phyloP scores from a whole-genome alignment of 1,140 invertebrate species.

The Bacillus rossius region DNA sequence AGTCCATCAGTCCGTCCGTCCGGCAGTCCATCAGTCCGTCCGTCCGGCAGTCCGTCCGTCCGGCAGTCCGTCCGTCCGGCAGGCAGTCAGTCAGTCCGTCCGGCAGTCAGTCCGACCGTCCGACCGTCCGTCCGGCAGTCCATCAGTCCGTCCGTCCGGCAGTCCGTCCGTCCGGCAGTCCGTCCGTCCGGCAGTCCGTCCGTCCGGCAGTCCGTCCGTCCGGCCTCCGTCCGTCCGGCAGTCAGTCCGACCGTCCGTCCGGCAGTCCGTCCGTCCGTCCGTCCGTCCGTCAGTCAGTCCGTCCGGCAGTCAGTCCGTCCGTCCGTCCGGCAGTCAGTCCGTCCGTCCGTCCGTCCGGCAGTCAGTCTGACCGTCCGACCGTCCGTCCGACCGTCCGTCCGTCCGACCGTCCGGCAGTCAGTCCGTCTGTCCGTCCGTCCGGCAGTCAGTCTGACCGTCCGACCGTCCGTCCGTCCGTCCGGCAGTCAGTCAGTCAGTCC shows the following conservation, averaged over 20 bases:
- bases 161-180: conserved; percentile 9
- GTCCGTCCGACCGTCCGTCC: background rate
- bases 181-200: conserved; percentile 1
- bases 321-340: conserved; percentile 4
- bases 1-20: conserved; percentile 3
- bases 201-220: conserved; percentile 5
- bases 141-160: conserved; percentile 5
- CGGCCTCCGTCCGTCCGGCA: background rate
- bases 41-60: conserved; percentile 1
- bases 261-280: background rate
- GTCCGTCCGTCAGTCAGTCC: conserved; percentile 4
- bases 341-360: conserved; percentile 1
- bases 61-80: no score
- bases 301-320: conserved; percentile 2
- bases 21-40: conserved; percentile 1
- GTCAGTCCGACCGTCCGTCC: background rate
- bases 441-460: conserved; percentile 4
- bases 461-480: background rate
- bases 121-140: no score
- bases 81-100: no score
- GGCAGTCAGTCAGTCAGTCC: conserved; percentile 11
- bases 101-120: conserved; percentile 4
- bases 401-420: conserved; percentile 1
- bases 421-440: conserved; percentile 1
- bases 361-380: background rate